Percentiles rank a stretch among this genome's conserved stretches.
Conservation (phyloP, 1,140 invertebrate genomes). For the Drosophila ficusphila region DNA sequence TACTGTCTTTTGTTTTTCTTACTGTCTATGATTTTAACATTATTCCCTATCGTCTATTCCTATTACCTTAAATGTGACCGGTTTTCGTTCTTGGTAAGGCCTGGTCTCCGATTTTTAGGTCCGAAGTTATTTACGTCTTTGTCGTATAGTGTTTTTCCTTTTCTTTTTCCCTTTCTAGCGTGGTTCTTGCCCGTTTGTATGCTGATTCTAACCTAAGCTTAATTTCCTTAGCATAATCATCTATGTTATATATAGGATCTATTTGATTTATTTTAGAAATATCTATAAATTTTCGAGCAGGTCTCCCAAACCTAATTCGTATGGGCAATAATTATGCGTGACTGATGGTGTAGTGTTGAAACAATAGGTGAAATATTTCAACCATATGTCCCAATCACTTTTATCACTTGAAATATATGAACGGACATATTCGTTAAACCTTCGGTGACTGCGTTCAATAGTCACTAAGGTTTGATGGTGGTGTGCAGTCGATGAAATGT, state of each 20-base stretch:
- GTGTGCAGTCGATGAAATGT: constrained; percentile 36
- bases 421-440: too few species aligned
- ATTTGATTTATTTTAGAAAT: constrained; percentile 2
- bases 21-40: too few species aligned
- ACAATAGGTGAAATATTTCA: not conserved
- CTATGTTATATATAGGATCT: constrained; percentile 8
- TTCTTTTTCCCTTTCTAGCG: not conserved
- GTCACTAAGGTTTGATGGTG: constrained; percentile 33
- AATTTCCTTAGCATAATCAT: constrained; percentile 2
- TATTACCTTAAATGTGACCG: too few species aligned
- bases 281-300: not conserved
- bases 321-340: constrained; percentile 35
- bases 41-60: too few species aligned
- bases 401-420: constrained; percentile 24
- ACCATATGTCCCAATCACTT: constrained; percentile 41
- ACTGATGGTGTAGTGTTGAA: constrained; percentile 33
- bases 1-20: too few species aligned
- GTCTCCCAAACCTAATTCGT: constrained; percentile 34
- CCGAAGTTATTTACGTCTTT: too few species aligned
- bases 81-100: too few species aligned
- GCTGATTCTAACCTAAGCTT: constrained; percentile 3
- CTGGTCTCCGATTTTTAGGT: too few species aligned
- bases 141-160: not conserved
- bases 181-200: not conserved
- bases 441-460: constrained; percentile 23